phyloP scores from a whole-genome alignment of 2,888 invertebrate genomes.

The Merodon equestris region DNA sequence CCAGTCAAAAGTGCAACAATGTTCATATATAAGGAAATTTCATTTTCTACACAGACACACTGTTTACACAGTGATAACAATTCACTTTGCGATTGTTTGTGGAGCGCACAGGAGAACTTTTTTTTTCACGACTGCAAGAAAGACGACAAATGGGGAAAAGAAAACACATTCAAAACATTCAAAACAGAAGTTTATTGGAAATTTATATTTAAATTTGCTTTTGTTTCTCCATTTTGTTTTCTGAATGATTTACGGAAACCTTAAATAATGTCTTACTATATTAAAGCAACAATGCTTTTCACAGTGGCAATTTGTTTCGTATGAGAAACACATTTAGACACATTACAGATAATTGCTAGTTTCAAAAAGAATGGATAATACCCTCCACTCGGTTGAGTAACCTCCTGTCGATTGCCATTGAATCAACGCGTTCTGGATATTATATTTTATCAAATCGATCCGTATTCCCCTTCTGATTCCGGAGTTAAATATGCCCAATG shows the following conservation, averaged over 20 bases:
- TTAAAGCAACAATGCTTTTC: slow-evolving; percentile 38
- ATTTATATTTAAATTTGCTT: no score
- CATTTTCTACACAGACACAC: slow-evolving; percentile 42
- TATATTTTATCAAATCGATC: slow-evolving; percentile 53
- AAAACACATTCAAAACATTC: no score
- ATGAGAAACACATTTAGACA: slow-evolving; percentile 39
- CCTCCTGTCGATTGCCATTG: slow-evolving; percentile 17
- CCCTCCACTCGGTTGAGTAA: slow-evolving; percentile 42
- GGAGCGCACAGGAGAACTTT: not conserved
- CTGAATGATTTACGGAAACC: no score
- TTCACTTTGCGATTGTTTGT: slow-evolving; percentile 54
- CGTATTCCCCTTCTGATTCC: slow-evolving; percentile 8
- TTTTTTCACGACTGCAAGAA: not conserved
- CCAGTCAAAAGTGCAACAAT: slow-evolving; percentile 24
- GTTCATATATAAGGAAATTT: slow-evolving; percentile 64
- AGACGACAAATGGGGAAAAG: not conserved
- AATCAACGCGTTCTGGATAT: slow-evolving; percentile 3
- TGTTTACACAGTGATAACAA: slow-evolving; percentile 54
- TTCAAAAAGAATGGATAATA: slow-evolving; percentile 11
- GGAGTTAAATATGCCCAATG: slow-evolving; percentile 26
- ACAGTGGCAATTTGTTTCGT: slow-evolving; percentile 33
- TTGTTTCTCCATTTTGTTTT: no score
- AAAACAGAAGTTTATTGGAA: no score
- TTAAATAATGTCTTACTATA: not conserved
- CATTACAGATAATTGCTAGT: slow-evolving; percentile 66